These are phyloP conservation scores for Blastobasis lacticolella DNA, from an alignment of 2,888 invertebrate species.

Conservation along the genomic window DNA sequence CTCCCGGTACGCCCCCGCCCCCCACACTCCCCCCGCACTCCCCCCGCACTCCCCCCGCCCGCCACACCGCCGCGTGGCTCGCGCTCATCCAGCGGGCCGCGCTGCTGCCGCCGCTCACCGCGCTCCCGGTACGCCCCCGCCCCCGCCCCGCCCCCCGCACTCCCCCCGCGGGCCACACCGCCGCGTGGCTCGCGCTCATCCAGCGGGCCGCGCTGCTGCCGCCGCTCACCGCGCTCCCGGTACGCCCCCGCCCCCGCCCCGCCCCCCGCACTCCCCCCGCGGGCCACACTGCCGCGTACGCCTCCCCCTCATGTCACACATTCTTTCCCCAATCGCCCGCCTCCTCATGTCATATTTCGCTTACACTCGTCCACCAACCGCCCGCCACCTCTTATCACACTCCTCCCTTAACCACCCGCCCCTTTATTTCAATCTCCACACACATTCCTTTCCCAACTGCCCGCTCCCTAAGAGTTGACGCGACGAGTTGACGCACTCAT, in stretches of 20 bases:
- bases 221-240: conserved; percentile 53
- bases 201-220: conserved; percentile 71
- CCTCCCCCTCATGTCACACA: conserved; percentile 59
- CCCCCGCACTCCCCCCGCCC: conserved; percentile 33
- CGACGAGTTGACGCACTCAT: too few relatives aligned
- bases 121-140: conserved; percentile 38
- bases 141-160: conserved; percentile 74
- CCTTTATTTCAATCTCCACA: too few relatives aligned
- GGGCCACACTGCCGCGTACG: conserved; percentile 53
- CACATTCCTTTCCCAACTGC: too few relatives aligned
- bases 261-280: conserved; percentile 76
- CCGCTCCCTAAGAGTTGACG: too few relatives aligned
- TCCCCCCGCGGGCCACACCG: conserved; percentile 77
- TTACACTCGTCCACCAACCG: too few relatives aligned
- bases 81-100: conserved; percentile 68
- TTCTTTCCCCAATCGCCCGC: too few relatives aligned
- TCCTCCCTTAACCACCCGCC: too few relatives aligned
- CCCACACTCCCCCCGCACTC: conserved; percentile 48
- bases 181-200: conserved; percentile 78
- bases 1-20: conserved; percentile 54
- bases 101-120: conserved; percentile 65
- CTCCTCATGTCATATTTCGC: too few relatives aligned
- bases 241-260: conserved; percentile 28
- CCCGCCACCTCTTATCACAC: too few relatives aligned
- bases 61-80: conserved; percentile 83